Base-by-base conservation (phyloP, 2,888 invertebrate genomes). In the Melanophora roralis region DNA sequence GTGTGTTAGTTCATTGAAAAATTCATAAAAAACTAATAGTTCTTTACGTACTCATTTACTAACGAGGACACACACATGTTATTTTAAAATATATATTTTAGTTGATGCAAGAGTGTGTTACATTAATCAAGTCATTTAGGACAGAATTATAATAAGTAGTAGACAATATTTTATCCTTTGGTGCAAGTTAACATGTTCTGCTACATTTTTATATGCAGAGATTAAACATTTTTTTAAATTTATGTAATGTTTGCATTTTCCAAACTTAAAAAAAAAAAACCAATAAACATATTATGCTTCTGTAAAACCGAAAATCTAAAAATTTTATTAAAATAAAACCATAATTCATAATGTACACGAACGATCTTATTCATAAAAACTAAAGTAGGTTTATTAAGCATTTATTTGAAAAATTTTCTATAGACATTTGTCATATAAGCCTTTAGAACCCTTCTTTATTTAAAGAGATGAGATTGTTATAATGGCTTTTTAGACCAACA, bases 221-320 rank as follows among this genome's bases (percentile, higher is more conserved):
- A 72, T 72, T 72, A 72, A 45, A 7, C 21, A 62, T 23, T 34
- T 62, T 34, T 21, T 27, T 36, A 51, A 62, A 72, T 72, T 53
- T 62, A 72, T 72, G 34, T 32, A 47, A 9, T 60, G 16, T 32
- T 51, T 53, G 62, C 36, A 45, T 21, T 2, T 27, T n/a, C 8
- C n/a, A 34, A 53, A 53, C 36, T 45, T 71, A 51, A 71, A 32
- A 14, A 16, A 27, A 11, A 34, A 53, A 34, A 45, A 34, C 53
- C 40, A 62, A 34, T 72, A 43, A 62, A 72, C 40, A 32, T 62
- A 53, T 72, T 53, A 72, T 51, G 71, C 21, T 43, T 51, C 62
- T 12, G 45, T 53, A 53, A 62, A 51, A 27, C 23, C 23, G 6
- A 23, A 5, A n/a, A 6, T 0, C 23, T 27, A 7, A n/a, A 51